phyloP scores from a whole-genome alignment of 1,140 invertebrate species.

The Popillia japonica region DNA sequence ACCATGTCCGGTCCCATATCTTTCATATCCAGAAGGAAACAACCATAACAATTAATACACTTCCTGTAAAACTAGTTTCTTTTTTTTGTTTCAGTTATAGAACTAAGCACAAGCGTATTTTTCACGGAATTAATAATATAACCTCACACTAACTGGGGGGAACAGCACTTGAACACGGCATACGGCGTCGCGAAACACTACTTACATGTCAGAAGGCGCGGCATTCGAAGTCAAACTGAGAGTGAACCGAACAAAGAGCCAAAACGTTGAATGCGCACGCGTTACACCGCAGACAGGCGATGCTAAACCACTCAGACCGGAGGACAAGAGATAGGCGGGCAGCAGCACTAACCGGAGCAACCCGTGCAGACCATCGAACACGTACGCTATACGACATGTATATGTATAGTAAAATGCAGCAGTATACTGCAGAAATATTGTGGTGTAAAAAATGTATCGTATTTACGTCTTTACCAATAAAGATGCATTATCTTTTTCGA shows the following conservation, averaged over 20 bases:
- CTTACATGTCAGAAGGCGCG: constrained; percentile 48
- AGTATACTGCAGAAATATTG: not conserved
- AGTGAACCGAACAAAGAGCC: constrained; percentile 49
- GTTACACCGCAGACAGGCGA: constrained; percentile 44
- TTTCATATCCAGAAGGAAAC: constrained; percentile 68
- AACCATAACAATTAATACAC: constrained; percentile 48
- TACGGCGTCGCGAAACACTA: constrained; percentile 75
- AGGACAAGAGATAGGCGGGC: constrained; percentile 35
- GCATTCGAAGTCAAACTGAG: constrained; percentile 52
- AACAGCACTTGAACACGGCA: constrained; percentile 62
- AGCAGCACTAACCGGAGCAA: constrained; percentile 32
- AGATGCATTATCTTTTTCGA: too few relatives aligned
- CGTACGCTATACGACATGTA: not conserved
- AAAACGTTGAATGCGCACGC: constrained; percentile 45
- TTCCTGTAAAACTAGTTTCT: not conserved
- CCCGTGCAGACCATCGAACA: not conserved
- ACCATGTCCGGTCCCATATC: constrained; percentile 80
- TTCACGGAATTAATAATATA: constrained; percentile 11
- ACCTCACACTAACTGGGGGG: constrained; percentile 22
- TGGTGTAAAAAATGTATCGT: not conserved
- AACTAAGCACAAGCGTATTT: not conserved
- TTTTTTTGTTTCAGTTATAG: not conserved
- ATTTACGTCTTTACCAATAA: too few relatives aligned
- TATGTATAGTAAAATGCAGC: not conserved
- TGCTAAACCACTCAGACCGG: constrained; percentile 11